phyloP scores from a whole-genome alignment of 2,888 invertebrate species.

The Plebejus melissa region DNA sequence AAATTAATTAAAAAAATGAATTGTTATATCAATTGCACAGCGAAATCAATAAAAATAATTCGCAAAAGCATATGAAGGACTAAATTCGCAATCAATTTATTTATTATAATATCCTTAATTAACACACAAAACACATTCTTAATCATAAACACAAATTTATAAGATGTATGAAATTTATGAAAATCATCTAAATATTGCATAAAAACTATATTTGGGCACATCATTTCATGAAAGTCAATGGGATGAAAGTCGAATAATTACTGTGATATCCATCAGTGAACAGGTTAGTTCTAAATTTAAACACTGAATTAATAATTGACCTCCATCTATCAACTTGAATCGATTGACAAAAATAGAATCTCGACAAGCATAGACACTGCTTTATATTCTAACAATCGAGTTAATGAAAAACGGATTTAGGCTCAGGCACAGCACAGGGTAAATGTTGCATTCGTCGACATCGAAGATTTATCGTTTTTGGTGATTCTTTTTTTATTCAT shows the following conservation, averaged over 20 bases:
- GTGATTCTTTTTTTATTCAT: not conserved
- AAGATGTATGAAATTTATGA: not conserved
- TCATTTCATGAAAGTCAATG: not conserved
- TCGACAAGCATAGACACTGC: constrained; percentile 14
- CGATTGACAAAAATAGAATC: constrained; percentile 14
- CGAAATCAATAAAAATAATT: not conserved
- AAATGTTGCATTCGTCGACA: not conserved
- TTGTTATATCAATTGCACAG: not conserved
- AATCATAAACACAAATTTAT: not conserved
- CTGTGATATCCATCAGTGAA: not conserved
- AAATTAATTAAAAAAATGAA: not conserved
- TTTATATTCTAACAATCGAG: not conserved
- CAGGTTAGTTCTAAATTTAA: constrained; percentile 15
- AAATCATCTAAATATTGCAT: not conserved
- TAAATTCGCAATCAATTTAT: constrained; percentile 1
- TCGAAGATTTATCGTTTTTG: not conserved
- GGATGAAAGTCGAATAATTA: not conserved
- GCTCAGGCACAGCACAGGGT: not conserved
- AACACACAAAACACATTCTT: not conserved
- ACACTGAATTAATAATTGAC: constrained; percentile 11
- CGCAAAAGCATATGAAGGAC: not conserved
- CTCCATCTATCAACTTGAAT: constrained; percentile 13
- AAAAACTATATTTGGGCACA: not conserved
- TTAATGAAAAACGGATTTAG: constrained; percentile 15
- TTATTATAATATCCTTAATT: not conserved